Base-by-base conservation (phyloP, 2,888 invertebrate genomes). In the Polietes domitor region DNA sequence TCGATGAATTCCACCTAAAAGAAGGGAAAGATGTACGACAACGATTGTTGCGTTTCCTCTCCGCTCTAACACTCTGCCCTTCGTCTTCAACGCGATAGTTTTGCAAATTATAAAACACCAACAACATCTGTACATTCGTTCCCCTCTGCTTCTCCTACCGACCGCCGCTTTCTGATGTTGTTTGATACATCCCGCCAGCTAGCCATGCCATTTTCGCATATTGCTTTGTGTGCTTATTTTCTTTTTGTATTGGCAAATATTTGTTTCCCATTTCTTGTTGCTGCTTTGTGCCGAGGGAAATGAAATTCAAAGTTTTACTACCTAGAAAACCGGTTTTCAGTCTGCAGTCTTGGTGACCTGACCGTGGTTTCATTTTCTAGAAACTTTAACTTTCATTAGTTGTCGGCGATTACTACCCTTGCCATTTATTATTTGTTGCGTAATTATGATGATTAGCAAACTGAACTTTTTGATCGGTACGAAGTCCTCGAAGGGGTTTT, bases 1-100 rank as follows among this genome's bases (percentile, higher is more conserved):
- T n/a, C n/a, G n/a, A n/a, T n/a, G n/a, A n/a, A n/a, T n/a, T n/a
- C n/a, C n/a, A 55, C 28, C n/a, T 7, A 17, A n/a, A 28, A 19
- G 21, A 73, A 61, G 73, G 73, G 73, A 61, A 28, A 37, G 37
- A 72, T 37, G 28, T n/a, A n/a, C n/a, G n/a, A n/a, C n/a, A n/a
- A 43, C 19, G 37, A 19, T 61, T 41, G 37, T 65, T 32, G 68
- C 43, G 12, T 68, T n/a, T 47, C 12, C 26, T 26, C 24, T 17
- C 68, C 43, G 24, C 21, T 43, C 24, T 21, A 12, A 2, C 28
- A 28, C 10, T 17, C 28, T 28, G 1, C 28, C 21, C 63, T 24
- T 32, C 41, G 19, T 41, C 55, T 58, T 15, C 21, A 5, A 5
- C 21, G 4, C 53, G 19, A 65, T 17, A 65, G 37, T 43, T 65